Evolutionary conservation across 2,888 invertebrate species (phyloP), one percentile per base, ranked within the genome.

Genomic region (Trypoxylon attenuatum): DNA sequence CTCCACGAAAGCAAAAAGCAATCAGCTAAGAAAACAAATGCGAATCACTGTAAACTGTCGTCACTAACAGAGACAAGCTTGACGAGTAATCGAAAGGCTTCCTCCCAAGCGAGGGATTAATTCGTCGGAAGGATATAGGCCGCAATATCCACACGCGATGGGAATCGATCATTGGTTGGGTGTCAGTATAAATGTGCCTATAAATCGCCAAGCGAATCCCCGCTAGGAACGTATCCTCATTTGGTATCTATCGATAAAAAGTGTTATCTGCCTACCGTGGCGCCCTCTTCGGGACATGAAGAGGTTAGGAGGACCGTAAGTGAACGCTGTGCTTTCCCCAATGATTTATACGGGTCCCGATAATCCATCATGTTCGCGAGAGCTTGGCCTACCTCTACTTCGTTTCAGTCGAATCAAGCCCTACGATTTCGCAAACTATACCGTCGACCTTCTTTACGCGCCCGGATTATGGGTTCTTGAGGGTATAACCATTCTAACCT

Each of bases 271-370:
- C 3, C 8, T 2, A 10, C n/a, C 3, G 4, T 33, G n/a, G 8
- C 33, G 10, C 33, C 5, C 33, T 33, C 33, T 33, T 33, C 25
- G 13, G 49, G 45, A 46, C 41, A 13, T 25, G 27, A 42, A n/a
- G 54, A 21, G 45, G 49, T 38, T 25, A n/a, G 33, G 16, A 23
- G 21, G 54, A 16, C 5, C 19, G 45, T 51, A 55, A 49, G 52
- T 25, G 60, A 55, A 42, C 67, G 51, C 62, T 41, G 47, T 54
- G 56, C 23, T 5, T 27, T 39, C 16, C 6, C 53, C 71, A 66
- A 71, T 71, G 77, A 75, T 77, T 75, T 71, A 75, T 75, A 66
- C 63, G 60, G 62, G 63, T 63, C 52, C 62, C 52, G 57, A 66
- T 71, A 57, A 76, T 69, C 59, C 67, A 71, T 71, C 71, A 64